Base-by-base conservation (phyloP, 2,797 vertebrate genomes). In the Mareca strepera region DNA sequence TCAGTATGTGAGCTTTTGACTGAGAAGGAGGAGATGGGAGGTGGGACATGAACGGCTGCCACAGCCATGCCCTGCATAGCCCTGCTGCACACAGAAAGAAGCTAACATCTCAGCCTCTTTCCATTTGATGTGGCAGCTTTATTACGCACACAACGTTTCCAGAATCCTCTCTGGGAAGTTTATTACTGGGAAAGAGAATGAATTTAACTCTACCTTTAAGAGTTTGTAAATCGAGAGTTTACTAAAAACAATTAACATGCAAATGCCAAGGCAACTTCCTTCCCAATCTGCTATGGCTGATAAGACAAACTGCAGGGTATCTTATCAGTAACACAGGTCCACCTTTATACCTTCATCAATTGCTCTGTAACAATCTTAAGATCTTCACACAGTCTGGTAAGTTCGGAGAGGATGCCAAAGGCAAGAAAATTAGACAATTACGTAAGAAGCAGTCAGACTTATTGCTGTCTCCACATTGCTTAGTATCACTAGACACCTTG, bases 221-320 rank as follows among this genome's bases (percentile, higher is more conserved):
- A 90, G 62, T 74, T 5, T n/a, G 23, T 62, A 86, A 96, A 86
- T 17, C 37, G 14, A 73, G 29, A 76, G 29, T 53, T 89, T 93
- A 92, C 66, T 91, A 78, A 93, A 95, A 90, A 41, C 35, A 59
- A 90, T 90, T 83, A 81, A 75, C 35, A 92, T n/a, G 62, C 48
- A 91, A 82, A 91, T 75, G 28, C 6, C 62, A 90, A 41, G 39
- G 58, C 26, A 94, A 53, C 66, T 60, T 88, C 43, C 46, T 63
- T 89, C 55, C 23, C 12, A 83, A 25, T 90, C 62, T 90, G 85
- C 62, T 90, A 35, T 7, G 14, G 53, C 53, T 83, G 77, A 56
- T 76, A 85, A 86, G 35, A 55, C 59, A 89, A 80, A 21, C 63
- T 70, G 63, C 68, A 75, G 53, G 10, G 43, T 58, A 86, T 33